These are phyloP conservation scores for Cotesia vestalis DNA, from an alignment of 1,140 invertebrate genomes.

Conservation along the genomic window DNA sequence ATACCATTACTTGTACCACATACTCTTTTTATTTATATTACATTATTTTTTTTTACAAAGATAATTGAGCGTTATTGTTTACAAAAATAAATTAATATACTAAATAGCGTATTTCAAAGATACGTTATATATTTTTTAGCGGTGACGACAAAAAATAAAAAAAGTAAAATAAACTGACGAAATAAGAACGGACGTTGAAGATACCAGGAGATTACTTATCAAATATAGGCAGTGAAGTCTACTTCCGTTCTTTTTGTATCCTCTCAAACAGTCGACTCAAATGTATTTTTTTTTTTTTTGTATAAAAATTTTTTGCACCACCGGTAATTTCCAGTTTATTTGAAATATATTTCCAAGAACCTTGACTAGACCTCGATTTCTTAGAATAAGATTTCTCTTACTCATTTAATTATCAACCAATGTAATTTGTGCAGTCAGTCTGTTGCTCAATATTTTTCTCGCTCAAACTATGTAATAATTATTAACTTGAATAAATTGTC, in stretches of 20 bases:
- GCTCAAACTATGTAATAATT: no score
- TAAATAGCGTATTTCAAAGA: no score
- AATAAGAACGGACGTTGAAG: conserved; percentile 18
- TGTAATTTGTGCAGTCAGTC: no score
- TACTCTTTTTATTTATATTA: no score
- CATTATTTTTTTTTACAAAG: no score
- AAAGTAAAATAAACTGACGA: no score
- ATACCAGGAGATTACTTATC: conserved; percentile 31
- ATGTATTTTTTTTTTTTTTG: conserved; percentile 7
- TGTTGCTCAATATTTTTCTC: conserved; percentile 19
- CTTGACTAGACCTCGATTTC: conserved; percentile 7
- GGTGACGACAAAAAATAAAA: no score
- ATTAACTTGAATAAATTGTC: no score
- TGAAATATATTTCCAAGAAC: conserved; percentile 1
- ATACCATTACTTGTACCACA: no score
- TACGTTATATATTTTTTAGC: no score
- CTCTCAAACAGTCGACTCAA: not conserved
- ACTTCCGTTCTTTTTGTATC: conserved; percentile 34
- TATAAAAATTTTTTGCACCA: not conserved
- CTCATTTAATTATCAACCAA: not conserved
- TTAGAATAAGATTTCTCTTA: not conserved
- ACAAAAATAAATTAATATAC: no score
- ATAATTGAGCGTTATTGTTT: no score
- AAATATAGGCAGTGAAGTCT: conserved; percentile 39
- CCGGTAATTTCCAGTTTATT: not conserved